Evolutionary conservation across 2,797 vertebrate genomes (phyloP), one percentile per base, ranked within the genome.

Genomic region (Rhabdophis nuchalis): DNA sequence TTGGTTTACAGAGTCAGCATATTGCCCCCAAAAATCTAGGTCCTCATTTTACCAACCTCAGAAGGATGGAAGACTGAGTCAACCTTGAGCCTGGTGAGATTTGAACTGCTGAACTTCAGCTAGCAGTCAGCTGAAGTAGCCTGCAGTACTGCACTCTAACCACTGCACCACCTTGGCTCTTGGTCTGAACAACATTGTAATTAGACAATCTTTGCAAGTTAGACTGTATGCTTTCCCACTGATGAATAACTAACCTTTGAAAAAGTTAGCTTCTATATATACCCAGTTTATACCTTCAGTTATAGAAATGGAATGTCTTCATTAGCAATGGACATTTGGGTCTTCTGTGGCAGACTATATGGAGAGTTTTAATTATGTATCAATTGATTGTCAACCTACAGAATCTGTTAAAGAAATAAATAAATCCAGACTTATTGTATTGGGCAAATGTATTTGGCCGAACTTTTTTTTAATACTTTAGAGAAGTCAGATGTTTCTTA

Each of bases 381-480:
- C 87, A 87, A 90, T 72, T 95, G 91, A 93, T 9, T 50, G 11
- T 50, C 32, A n/a, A 53, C 10, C 56, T 90, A 85, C 89, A 93
- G 46, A 94, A 92, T 90, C 89, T 94, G 57, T 85, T 56, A 88
- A 60, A 64, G 16, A 88, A 88, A 32, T 56, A 94, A 94, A 93
- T 27, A 82, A 94, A 89, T 93, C 32, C 25, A 89, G 82, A 64
- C 41, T 93, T 93, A 88, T 46, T 82, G 64, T 92, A 64, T 14
- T 87, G 50, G 85, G 86, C 53, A 56, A 53, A 82, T 93, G 90
- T 93, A 95, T 93, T 93, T 85, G 41, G 54, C 82, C 92, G 91
- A 91, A 85, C 86, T 94, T 85, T 90, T 54, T 92, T 94, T 93
- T 92, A 92, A 27, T 58, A 90, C 91, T 94, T 94, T 93, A 50